phyloP scores from a whole-genome alignment of 2,888 invertebrate species.

The Orchesella flavescens region DNA sequence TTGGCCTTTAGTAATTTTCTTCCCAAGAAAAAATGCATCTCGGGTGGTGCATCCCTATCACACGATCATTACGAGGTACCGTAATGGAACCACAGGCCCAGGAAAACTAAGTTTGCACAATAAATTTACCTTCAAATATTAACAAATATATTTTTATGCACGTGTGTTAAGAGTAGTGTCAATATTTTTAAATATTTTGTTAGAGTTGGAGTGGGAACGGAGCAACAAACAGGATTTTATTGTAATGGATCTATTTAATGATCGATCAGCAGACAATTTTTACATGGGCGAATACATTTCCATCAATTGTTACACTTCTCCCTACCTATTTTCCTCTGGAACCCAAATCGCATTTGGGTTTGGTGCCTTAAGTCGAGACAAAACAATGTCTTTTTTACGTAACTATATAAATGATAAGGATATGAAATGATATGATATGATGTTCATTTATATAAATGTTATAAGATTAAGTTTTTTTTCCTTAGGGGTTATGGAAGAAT shows the following conservation, averaged over 20 bases:
- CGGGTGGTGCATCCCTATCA: constrained; percentile 28
- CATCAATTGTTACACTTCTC: constrained; percentile 22
- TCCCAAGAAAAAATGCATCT: neutral
- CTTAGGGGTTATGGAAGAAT: neutral
- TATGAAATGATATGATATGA: no score
- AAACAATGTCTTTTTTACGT: neutral
- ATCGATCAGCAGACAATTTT: neutral
- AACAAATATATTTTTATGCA: no score
- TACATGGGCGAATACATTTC: neutral
- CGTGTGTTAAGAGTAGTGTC: no score
- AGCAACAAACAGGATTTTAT: constrained; percentile 31
- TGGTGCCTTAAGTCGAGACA: neutral
- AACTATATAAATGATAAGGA: no score
- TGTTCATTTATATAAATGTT: no score
- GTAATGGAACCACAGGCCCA: neutral
- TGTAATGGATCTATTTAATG: neutral
- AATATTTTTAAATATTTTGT: neutral
- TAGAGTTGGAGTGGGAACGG: constrained; percentile 45
- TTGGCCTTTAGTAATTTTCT: constrained; percentile 32
- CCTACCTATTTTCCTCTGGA: constrained; percentile 35
- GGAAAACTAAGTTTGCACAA: constrained; percentile 6
- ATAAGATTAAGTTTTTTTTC: neutral
- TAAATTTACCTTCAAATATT: no score
- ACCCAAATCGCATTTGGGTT: constrained; percentile 21
- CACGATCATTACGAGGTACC: constrained; percentile 1